These are phyloP conservation scores for Encarsia formosa DNA, from an alignment of 2,888 invertebrate genomes.

Conservation along the genomic window DNA sequence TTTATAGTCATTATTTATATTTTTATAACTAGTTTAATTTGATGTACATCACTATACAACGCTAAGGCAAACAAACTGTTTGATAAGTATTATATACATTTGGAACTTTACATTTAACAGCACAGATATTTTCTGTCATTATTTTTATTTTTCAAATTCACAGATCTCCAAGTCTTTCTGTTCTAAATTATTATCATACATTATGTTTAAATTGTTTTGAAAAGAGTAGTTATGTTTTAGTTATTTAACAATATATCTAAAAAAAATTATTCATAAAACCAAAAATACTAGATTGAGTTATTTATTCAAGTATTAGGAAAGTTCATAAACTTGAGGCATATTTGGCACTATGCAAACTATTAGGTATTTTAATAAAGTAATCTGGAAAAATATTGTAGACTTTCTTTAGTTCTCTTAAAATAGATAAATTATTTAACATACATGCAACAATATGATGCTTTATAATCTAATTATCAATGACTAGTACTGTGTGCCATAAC, in stretches of 20 bases:
- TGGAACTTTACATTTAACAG: constrained; percentile 23
- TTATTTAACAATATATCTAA: too few relatives aligned
- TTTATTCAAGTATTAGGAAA: constrained; percentile 19
- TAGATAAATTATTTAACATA: constrained; percentile 18
- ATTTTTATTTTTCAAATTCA: constrained; percentile 12
- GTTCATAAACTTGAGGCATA: constrained; percentile 21
- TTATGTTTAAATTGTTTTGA: constrained; percentile 11
- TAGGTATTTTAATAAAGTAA: constrained; percentile 17
- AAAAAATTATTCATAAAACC: constrained; percentile 8
- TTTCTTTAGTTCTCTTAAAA: constrained; percentile 12
- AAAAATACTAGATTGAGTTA: constrained; percentile 12
- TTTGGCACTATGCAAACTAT: constrained; percentile 25
- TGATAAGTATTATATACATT: constrained; percentile 25
- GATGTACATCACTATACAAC: constrained; percentile 22
- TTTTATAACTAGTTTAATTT: constrained; percentile 22
- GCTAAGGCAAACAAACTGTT: constrained; percentile 26
- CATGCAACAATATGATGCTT: constrained; percentile 16
- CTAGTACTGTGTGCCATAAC: constrained; percentile 27
- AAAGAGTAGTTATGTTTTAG: constrained; percentile 6
- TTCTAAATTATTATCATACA: constrained; percentile 14
- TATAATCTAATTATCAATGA: constrained; percentile 27
- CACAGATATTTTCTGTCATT: constrained; percentile 14
- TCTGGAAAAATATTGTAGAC: constrained; percentile 19
- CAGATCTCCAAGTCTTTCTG: constrained; percentile 13
- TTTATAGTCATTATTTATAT: constrained; percentile 23